Conservation (phyloP, 2,888 invertebrate species). For the Exephanes ischioxanthus region DNA sequence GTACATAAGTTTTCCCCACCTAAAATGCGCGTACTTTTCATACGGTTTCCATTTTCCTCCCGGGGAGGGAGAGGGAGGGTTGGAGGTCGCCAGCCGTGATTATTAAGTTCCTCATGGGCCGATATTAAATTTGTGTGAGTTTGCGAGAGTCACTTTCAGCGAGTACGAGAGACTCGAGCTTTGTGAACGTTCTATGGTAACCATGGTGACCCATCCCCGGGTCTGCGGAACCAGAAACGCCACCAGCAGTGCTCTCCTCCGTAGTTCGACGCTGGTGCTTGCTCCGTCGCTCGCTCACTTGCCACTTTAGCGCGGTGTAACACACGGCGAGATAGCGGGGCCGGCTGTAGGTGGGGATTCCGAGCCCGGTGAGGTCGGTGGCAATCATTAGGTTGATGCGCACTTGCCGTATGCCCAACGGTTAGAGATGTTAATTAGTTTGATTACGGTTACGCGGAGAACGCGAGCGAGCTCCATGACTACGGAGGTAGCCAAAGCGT, state of each 20-base stretch:
- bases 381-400: slow-evolving; percentile 62
- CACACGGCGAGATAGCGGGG: slow-evolving; percentile 13
- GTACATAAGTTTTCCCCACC: slow-evolving; percentile 2
- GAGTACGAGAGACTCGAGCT: slow-evolving; percentile 39
- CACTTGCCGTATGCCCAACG: slow-evolving; percentile 56
- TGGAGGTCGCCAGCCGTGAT: slow-evolving; percentile 20
- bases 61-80: too few relatives aligned
- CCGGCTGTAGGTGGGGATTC: neutral
- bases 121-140: slow-evolving; percentile 69
- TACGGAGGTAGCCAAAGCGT: neutral
- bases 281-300: slow-evolving; percentile 20
- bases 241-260: slow-evolving; percentile 13
- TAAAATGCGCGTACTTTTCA: neutral
- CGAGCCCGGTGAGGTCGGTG: neutral
- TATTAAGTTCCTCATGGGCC: slow-evolving; percentile 50
- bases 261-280: slow-evolving; percentile 29
- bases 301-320: neutral
- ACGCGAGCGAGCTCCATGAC: slow-evolving; percentile 29
- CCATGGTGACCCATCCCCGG: slow-evolving; percentile 66
- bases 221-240: neutral
- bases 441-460: slow-evolving; percentile 59
- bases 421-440: slow-evolving; percentile 63
- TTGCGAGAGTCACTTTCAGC: slow-evolving; percentile 6
- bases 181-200: slow-evolving; percentile 60
- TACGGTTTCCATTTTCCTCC: neutral